phyloP scores from a whole-genome alignment of 2,888 invertebrate species.

The Thera britannica region DNA sequence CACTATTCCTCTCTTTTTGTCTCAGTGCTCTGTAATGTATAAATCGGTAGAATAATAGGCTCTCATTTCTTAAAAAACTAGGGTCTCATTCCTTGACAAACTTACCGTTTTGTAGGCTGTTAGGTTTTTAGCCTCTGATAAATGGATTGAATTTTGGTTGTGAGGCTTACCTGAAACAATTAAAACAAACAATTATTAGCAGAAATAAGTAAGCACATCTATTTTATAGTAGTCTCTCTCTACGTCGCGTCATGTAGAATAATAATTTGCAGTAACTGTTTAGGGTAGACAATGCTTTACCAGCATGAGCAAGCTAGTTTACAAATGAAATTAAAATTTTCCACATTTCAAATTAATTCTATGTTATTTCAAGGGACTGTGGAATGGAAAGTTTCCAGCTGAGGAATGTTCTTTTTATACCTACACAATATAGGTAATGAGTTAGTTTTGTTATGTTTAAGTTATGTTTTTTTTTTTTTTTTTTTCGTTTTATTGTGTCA shows the following conservation, averaged over 20 bases:
- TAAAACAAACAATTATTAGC: not conserved
- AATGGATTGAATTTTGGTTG: not conserved
- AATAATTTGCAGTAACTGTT: not conserved
- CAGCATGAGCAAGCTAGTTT: slow-evolving; percentile 13
- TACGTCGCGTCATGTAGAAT: too few species aligned
- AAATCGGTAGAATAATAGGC: too few species aligned
- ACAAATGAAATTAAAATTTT: slow-evolving; percentile 14
- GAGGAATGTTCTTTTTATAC: not conserved
- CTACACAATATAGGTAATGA: too few species aligned
- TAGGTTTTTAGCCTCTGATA: not conserved
- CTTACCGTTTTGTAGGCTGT: not conserved
- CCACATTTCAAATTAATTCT: slow-evolving; percentile 8
- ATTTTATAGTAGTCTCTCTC: too few species aligned
- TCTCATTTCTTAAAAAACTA: not conserved
- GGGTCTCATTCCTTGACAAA: not conserved
- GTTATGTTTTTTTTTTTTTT: too few species aligned
- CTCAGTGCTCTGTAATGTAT: too few species aligned
- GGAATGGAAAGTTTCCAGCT: slow-evolving; percentile 1
- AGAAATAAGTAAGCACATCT: not conserved
- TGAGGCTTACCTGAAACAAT: slow-evolving; percentile 20
- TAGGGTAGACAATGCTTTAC: slow-evolving; percentile 4
- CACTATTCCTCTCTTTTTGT: too few species aligned
- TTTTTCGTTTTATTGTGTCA: too few species aligned
- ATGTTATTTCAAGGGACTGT: not conserved
- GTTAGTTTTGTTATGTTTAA: too few species aligned